Evolutionary conservation across 2,888 invertebrate genomes (phyloP).

Genomic region (Maniola hyperantus): DNA sequence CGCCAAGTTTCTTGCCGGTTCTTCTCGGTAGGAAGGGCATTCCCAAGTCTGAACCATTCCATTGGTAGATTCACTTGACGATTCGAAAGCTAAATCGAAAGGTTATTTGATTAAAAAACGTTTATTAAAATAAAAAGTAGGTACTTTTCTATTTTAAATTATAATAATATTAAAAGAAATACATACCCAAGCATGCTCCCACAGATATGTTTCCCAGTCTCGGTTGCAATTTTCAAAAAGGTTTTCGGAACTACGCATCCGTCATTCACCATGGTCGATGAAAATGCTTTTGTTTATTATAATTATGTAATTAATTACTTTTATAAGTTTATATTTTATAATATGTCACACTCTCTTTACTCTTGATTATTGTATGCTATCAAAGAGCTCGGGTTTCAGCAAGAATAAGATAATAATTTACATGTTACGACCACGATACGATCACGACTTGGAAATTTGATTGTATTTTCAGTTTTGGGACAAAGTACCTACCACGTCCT

Average conservation of each 20-base stretch:
- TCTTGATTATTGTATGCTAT: conserved; percentile 6
- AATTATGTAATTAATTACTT: neutral
- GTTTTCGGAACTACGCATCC: neutral
- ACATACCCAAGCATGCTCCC: conserved; percentile 22
- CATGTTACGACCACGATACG: neutral
- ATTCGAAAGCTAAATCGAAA: too few relatives aligned
- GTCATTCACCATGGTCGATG: conserved; percentile 1
- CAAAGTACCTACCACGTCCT: too few relatives aligned
- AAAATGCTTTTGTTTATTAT: neutral
- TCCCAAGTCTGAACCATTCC: too few relatives aligned
- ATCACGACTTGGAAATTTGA: neutral
- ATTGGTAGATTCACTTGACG: too few relatives aligned
- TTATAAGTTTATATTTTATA: neutral
- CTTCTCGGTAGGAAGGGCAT: too few relatives aligned
- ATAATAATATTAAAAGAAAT: too few relatives aligned
- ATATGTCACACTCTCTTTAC: neutral
- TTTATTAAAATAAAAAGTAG: too few relatives aligned
- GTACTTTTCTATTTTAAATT: too few relatives aligned
- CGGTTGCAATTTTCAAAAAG: conserved; percentile 10
- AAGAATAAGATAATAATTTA: neutral
- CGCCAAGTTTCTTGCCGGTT: too few relatives aligned
- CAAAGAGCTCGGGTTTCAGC: conserved; percentile 24
- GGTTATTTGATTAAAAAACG: too few relatives aligned
- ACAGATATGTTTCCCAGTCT: conserved; percentile 5
- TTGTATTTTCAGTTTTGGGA: too few relatives aligned